Percentiles rank a stretch among this genome's conserved stretches.
These are phyloP conservation scores for Seladonia tumulorum DNA, from an alignment of 2,888 invertebrate species.

Conservation along the genomic window DNA sequence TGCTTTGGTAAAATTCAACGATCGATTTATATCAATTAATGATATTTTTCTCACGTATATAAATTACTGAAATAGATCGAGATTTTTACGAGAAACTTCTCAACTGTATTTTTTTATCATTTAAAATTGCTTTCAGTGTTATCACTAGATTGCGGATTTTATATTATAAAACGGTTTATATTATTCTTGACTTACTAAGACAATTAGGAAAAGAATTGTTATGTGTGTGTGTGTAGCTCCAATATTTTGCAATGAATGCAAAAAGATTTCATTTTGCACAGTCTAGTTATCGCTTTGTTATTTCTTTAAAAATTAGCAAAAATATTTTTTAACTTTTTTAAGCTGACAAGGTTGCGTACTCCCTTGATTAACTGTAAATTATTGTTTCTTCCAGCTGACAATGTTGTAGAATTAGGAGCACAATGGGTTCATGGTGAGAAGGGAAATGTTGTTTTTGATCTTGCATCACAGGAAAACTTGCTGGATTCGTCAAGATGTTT, in stretches of 20 bases:
- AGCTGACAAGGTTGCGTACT: background rate
- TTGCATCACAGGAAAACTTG: conserved; percentile 84
- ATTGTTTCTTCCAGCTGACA: conserved; percentile 81
- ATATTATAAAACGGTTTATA: no score
- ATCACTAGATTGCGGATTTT: no score
- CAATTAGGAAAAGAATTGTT: no score
- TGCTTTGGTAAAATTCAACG: background rate
- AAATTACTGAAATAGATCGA: background rate
- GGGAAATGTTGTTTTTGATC: conserved; percentile 87
- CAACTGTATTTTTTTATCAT: background rate
- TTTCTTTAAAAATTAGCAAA: background rate
- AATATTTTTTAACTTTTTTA: background rate
- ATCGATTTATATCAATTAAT: background rate
- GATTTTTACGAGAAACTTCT: background rate
- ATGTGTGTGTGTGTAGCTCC: background rate
- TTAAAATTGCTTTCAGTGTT: background rate
- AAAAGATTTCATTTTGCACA: background rate
- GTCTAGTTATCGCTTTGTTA: background rate
- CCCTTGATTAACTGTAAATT: background rate
- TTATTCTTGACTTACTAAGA: no score
- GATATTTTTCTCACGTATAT: background rate
- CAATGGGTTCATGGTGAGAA: conserved; percentile 92
- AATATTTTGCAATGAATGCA: background rate
- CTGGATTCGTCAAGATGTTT: conserved; percentile 75
- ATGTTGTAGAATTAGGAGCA: conserved; percentile 90